These are phyloP conservation scores for Pyrocephalus nanus DNA, from an alignment of 2,797 vertebrate species.

Conservation along the genomic window DNA sequence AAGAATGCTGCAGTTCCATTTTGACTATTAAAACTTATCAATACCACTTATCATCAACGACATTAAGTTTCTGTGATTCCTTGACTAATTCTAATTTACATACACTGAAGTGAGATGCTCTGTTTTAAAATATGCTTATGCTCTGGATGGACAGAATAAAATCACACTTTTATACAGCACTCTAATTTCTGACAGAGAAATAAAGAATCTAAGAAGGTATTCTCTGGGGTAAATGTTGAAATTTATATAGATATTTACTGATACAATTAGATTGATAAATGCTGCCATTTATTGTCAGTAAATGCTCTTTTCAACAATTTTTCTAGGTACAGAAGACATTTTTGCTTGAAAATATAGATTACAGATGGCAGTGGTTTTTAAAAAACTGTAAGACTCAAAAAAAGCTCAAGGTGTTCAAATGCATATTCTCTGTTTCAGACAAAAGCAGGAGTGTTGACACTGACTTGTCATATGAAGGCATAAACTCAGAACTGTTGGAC, in stretches of 20 bases:
- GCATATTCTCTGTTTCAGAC: neutral
- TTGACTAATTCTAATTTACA: neutral
- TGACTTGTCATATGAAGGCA: neutral
- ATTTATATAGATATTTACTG: neutral
- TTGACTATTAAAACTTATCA: neutral
- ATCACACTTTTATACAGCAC: neutral
- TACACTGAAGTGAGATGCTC: neutral
- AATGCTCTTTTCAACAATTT: constrained; percentile 49
- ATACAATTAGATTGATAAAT: constrained; percentile 41
- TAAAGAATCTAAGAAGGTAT: neutral
- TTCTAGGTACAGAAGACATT: constrained; percentile 1
- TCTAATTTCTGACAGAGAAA: constrained; percentile 32
- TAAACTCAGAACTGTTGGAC: neutral
- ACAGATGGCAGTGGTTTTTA: neutral
- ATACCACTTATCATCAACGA: neutral
- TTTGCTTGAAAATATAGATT: constrained; percentile 2
- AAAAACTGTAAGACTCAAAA: neutral
- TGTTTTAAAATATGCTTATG: neutral
- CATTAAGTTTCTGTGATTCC: neutral
- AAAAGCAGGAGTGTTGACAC: neutral
- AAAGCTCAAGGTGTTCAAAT: neutral
- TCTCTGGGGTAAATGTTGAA: constrained; percentile 20
- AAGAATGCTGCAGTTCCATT: neutral
- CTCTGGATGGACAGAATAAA: neutral
- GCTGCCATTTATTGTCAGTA: neutral